Evolutionary conservation across 2,797 vertebrate species (phyloP).

Genomic region (Enteromius fasciolatus): DNA sequence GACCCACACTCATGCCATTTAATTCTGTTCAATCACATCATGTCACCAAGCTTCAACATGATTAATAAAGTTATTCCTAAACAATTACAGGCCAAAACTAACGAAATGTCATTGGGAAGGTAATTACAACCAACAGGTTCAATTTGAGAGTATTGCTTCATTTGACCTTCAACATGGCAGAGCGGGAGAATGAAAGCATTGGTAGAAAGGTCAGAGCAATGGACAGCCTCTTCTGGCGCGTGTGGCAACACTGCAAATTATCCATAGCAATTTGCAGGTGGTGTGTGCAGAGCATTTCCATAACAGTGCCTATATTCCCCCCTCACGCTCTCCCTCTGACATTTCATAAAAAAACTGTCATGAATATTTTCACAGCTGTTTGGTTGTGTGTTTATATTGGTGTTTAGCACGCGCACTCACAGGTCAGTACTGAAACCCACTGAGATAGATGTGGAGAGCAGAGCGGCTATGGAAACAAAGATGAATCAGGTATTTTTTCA

Average conservation of each 20-base stretch:
- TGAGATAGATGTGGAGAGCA: slow-evolving; percentile 26
- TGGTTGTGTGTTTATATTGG: slow-evolving; percentile 46
- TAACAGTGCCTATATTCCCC: slow-evolving; percentile 29
- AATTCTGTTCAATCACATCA: slow-evolving; percentile 33
- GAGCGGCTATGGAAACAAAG: slow-evolving; percentile 32
- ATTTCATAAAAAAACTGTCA: slow-evolving; percentile 57
- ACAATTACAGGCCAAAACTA: slow-evolving; percentile 68
- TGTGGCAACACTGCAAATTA: slow-evolving; percentile 47
- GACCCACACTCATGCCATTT: slow-evolving; percentile 7
- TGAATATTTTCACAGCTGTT: slow-evolving; percentile 63
- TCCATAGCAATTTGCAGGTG: slow-evolving; percentile 26
- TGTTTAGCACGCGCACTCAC: slow-evolving; percentile 35
- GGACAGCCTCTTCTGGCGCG: slow-evolving; percentile 65
- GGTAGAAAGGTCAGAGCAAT: slow-evolving; percentile 72
- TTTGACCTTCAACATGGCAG: slow-evolving; percentile 59
- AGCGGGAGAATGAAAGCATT: slow-evolving; percentile 60
- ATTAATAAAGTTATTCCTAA: slow-evolving; percentile 69
- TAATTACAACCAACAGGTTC: slow-evolving; percentile 67
- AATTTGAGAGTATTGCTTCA: slow-evolving; percentile 44
- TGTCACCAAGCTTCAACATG: slow-evolving; percentile 64
- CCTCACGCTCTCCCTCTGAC: slow-evolving; percentile 42
- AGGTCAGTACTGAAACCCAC: slow-evolving; percentile 25
- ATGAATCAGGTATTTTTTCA: slow-evolving; percentile 8
- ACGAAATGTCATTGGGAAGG: slow-evolving; percentile 61
- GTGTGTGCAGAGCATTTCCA: slow-evolving; percentile 24